Percentiles rank a stretch among this genome's conserved stretches.
phyloP scores from a whole-genome alignment of 2,113 vertebrate species.

The Tupaia tana region DNA sequence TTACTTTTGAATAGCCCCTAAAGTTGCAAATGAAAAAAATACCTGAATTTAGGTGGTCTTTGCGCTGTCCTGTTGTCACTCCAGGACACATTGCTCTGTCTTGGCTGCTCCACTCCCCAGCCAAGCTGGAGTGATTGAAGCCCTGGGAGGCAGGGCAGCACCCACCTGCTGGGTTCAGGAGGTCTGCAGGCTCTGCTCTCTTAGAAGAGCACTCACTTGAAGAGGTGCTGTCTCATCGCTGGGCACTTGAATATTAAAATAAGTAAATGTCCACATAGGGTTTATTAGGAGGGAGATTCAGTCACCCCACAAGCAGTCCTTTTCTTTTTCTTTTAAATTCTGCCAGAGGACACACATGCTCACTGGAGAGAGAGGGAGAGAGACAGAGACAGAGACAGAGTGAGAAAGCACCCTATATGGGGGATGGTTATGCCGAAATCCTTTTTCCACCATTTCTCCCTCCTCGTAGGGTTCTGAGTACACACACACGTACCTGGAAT shows the following conservation, averaged over 20 bases:
- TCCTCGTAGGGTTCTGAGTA: no score
- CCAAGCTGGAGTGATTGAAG: not conserved
- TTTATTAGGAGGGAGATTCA: constrained; percentile 8
- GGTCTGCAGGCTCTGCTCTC: not conserved
- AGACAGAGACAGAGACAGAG: no score
- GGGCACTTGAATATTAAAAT: not conserved
- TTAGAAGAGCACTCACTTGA: not conserved
- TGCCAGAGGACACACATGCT: no score
- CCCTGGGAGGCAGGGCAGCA: not conserved
- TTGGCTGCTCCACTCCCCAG: not conserved
- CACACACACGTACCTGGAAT: no score
- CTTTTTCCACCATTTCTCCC: no score
- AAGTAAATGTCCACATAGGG: not conserved
- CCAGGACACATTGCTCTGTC: not conserved
- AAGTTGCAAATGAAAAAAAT: not conserved
- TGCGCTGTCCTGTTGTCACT: not conserved
- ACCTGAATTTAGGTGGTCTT: not conserved
- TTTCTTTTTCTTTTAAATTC: no score
- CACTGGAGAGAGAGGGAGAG: no score
- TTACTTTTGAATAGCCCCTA: not conserved
- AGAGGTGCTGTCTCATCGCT: not conserved
- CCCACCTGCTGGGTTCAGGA: not conserved
- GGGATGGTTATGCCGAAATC: no score
- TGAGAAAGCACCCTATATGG: no score
- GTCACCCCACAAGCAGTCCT: not conserved